Percentiles rank a stretch among this genome's conserved stretches.
Evolutionary conservation across 64 coral and sea anemone genomes (phyloP).

Genomic region (Orbicella faveolata): DNA sequence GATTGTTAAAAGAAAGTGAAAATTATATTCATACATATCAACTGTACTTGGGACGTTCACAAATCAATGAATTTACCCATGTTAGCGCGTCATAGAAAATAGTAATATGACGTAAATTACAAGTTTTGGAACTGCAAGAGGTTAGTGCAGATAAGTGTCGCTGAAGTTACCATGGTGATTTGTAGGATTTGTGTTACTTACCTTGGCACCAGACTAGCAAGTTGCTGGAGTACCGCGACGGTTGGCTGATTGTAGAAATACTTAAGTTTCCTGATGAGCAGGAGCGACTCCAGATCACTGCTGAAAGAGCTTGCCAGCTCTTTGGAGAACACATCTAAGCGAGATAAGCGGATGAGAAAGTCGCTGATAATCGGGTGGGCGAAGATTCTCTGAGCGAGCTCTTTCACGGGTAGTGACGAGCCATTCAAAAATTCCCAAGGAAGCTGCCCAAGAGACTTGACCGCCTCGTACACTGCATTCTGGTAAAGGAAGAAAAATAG

Average conservation of each 20-base stretch:
- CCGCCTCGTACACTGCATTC: not conserved
- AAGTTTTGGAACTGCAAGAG: too few relatives aligned
- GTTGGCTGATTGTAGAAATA: slow-evolving; percentile 65
- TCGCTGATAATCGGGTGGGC: slow-evolving; percentile 39
- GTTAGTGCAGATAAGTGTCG: too few relatives aligned
- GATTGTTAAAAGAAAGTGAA: too few relatives aligned
- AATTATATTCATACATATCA: too few relatives aligned
- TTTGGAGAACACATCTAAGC: slow-evolving; percentile 55
- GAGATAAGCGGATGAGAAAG: slow-evolving; percentile 51
- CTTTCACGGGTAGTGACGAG: not conserved
- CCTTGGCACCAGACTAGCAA: slow-evolving; percentile 37
- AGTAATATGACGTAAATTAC: too few relatives aligned
- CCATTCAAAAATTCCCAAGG: slow-evolving; percentile 20
- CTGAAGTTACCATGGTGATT: too few relatives aligned
- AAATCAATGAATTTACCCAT: too few relatives aligned
- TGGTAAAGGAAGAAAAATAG: not conserved
- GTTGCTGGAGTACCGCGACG: slow-evolving; percentile 31
- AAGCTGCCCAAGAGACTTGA: slow-evolving; percentile 30
- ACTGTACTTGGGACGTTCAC: too few relatives aligned
- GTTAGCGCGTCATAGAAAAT: too few relatives aligned
- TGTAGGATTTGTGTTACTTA: not conserved
- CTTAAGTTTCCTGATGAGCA: slow-evolving; percentile 52
- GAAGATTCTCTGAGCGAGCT: slow-evolving; percentile 42
- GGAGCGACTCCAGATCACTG: slow-evolving; percentile 55
- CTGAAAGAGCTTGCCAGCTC: slow-evolving; percentile 57